Base-by-base conservation (phyloP, 92 coral and sea anemone genomes). In the Palythoa caribaeorum region DNA sequence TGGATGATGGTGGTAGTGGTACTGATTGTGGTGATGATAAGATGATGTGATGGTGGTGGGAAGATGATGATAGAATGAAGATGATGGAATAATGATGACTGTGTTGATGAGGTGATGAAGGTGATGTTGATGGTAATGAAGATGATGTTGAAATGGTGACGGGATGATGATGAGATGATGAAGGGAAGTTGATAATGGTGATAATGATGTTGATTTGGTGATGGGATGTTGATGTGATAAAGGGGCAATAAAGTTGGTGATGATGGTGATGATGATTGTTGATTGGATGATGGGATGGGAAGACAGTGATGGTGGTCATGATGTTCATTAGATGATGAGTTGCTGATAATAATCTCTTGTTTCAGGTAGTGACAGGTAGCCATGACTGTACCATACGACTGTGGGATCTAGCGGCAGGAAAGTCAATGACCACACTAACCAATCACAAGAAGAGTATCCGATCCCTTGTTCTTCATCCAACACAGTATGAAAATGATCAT, bases 391-490 rank as follows among this genome's bases (percentile, higher is more conserved):
- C 99, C 39, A 92, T 96, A 50, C 94, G 95, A 53, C 92, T 96
- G 70, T 96, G 99, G 99, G 99, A 96, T 90, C 87, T 96, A 52
- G 99, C 99, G 53, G 99, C 99, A 70, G 99, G 98, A 54, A 96
- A 93, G 78, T 89, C 98, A 35, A 87, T 89, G 84, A 96, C 94
- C 8, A 95, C 99, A 35, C 89, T 96, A 51, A 96, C 99, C 38
- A 96, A 96, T 78, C 99, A 96, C 91, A 96, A 96, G 93, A 96
- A 96, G 92, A 96, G 99, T 84, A 91, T 96, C 35, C 90, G 99
- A 73, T 89, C 99, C 70, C 87, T 96, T 54, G 94, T 94, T 48
- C 90, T 96, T 39, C 98, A 96, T 76, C 99, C 99, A 59, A 90
- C 94, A 80, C 94, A 92, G 99, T 96, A 80, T 95, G 99, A 92